Base-by-base conservation (phyloP, 1,140 invertebrate species). In the Ylistrum balloti region DNA sequence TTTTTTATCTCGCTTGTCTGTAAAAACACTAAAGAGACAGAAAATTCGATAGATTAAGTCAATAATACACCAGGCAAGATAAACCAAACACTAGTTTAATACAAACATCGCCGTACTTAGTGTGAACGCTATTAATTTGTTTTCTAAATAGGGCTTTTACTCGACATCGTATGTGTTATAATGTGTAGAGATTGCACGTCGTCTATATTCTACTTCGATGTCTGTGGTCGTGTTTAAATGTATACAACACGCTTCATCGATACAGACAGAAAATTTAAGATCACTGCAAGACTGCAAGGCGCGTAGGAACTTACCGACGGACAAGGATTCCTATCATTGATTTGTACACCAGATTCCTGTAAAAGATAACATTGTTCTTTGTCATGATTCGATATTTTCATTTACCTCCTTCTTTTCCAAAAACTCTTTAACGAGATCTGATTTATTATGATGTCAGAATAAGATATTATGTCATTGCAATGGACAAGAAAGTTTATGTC, bases 61-160 rank as follows among this genome's bases (percentile, higher is more conserved):
- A 74, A 74, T 74, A 74, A 22, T 28, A 22, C 3, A n/a, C 28
- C 56, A 9, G 56, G n/a, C 22, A 74, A 5, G 56, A 74, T 74
- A 74, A 74, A 74, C 56, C 56, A 9, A 17, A n/a, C 56, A 28
- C 56, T 74, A 74, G 56, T 74, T 74, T 74, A 28, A 74, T 28
- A n/a, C 56, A 74, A 74, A 74, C 56, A 74, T 28, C 5, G 56
- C 13, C 56, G 22, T 74, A 74, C 56, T 74, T 28, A 74, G 22
- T 28, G 56, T 74, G 56, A n/a, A 74, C 56, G 56, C 56, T 74
- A 74, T 74, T 74, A 74, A 74, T 74, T 74, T 74, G 56, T 74
- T 74, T 74, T 74, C 56, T 74, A 74, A 74, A 74, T 74, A 74
- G 0, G 56, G 56, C 7, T 74, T 74, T 74, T 74, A 45, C 20